Base-by-base conservation (phyloP, 2,888 invertebrate species). In the Oxyscelio sp. region DNA sequence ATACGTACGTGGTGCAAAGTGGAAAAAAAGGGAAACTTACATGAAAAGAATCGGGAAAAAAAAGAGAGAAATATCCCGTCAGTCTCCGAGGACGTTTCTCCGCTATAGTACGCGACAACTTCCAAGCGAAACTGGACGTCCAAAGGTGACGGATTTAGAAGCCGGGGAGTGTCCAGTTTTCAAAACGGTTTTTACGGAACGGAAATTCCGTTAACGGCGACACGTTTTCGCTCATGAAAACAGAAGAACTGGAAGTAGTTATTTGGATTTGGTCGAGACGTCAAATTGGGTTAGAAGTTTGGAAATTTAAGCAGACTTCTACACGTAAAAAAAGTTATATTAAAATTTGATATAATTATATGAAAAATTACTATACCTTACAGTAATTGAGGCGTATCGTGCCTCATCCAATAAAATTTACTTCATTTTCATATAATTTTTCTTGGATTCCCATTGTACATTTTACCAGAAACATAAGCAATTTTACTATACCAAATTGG, bases 1-100 rank as follows among this genome's bases (percentile, higher is more conserved):
- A 85, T 85, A 87, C 83, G 77, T 83, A 85, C 78, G 70, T 85
- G 85, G 83, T 83, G 87, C 87, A 83, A 87, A 87, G 83, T 83
- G 75, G 68, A 81, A 80, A 82, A 82, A 84, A 75, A 82, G 43
- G 83, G 71, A 84, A 84, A 86, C 83, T 65, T 52, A 58, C 56
- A 71, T 71, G 79, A 79, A 79, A 79, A 74, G 75, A 75, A 82
- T 66, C 73, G 61, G 6, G 38, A 50, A 22, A 50, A 50, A 48
- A 40, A 31, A 24, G 34, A 45, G 59, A 75, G 38, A 75, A 71
- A 59, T 75, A 75, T 75, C 66, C 70, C 78, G 85, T 86, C 86
- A 78, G 81, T 78, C 84, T 59, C 73, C 81, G 83, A 81, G 81
- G 80, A 83, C 85, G 83, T 83, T 86, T 83, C 83, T 70, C 75